Evolutionary conservation across 1,140 invertebrate genomes (phyloP), one percentile per base, ranked within the genome.

Genomic region (Dysdera silvatica): DNA sequence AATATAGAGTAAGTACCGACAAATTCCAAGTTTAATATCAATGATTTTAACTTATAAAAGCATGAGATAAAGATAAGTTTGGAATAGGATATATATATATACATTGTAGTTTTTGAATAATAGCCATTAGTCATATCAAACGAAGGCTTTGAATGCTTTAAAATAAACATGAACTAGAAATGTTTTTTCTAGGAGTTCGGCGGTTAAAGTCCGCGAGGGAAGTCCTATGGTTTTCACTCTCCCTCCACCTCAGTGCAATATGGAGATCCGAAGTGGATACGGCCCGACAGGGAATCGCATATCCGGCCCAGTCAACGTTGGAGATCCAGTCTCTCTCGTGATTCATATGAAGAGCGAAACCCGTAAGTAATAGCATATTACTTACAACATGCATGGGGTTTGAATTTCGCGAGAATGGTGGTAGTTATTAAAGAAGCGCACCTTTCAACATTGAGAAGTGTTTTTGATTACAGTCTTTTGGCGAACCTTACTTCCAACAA

Each of bases 271-370:
- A 58, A 86, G 89, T 68, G 91, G 91, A 24, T 92, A 70, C 54
- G 88, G 88, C 8, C 88, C 87, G 10, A 82, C 82, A 45, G 89
- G 89, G 45, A 86, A 85, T n/a, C 77, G 90, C 55, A 88, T 94
- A 1, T 83, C 87, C 3, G 90, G 89, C 32, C 90, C 91, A 18
- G 91, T 95, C 47, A 81, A 89, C 4, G 91, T 95, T 12, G 91
- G 91, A 10, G 91, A 95, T 79, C 90, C 91, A 2, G 79, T 95
- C 43, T 94, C 91, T 4, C 79, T 94, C 32, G 87, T 94, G 61
- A 93, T 94, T 71, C 92, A 94, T 73, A 94, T 95, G 91, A 82
- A 90, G 69, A 91, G 88, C 74, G 88, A 91, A 82, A 91, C 60
- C 2, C 18, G 60, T 62, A 56, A 61, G 51, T 61, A 2, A 10